Evolutionary conservation across 2,113 vertebrate genomes (phyloP).

Genomic region (Thunnus thynnus): DNA sequence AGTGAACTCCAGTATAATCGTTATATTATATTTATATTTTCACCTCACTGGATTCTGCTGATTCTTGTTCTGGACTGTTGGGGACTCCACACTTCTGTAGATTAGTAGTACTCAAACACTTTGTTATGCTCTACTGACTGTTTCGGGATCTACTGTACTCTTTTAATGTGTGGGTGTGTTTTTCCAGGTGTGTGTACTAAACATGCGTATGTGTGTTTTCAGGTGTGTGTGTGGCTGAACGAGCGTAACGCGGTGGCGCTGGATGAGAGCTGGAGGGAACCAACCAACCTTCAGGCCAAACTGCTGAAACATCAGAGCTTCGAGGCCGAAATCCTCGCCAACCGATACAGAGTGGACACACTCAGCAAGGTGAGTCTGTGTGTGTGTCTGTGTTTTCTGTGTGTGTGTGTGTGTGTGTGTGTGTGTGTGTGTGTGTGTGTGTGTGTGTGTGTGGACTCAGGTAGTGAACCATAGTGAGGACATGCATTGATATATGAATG

Average conservation of each 20-base stretch:
- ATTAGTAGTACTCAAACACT: not conserved
- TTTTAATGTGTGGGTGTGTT: conserved; percentile 2
- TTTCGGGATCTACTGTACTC: not conserved
- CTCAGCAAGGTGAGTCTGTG: conserved; percentile 75
- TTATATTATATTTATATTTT: not conserved
- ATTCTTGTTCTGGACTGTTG: not conserved
- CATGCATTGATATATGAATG: no score
- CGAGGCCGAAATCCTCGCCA: conserved; percentile 88
- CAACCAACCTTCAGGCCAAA: conserved; percentile 88
- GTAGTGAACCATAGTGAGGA: no score
- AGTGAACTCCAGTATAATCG: not conserved
- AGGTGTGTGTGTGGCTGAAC: conserved; percentile 90
- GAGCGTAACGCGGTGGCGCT: conserved; percentile 89
- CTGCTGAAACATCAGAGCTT: conserved; percentile 89
- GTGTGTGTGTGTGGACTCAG: not conserved
- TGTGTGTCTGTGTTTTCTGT: not conserved
- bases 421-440: not conserved
- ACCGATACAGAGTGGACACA: conserved; percentile 79
- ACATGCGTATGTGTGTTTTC: not conserved
- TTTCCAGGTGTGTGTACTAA: not conserved
- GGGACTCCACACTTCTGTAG: not conserved
- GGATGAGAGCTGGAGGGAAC: conserved; percentile 90
- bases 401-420: no score
- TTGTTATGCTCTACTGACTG: not conserved
- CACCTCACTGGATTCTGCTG: not conserved